Conservation (phyloP, 2,113 vertebrate species). For the Cavia aperea region DNA sequence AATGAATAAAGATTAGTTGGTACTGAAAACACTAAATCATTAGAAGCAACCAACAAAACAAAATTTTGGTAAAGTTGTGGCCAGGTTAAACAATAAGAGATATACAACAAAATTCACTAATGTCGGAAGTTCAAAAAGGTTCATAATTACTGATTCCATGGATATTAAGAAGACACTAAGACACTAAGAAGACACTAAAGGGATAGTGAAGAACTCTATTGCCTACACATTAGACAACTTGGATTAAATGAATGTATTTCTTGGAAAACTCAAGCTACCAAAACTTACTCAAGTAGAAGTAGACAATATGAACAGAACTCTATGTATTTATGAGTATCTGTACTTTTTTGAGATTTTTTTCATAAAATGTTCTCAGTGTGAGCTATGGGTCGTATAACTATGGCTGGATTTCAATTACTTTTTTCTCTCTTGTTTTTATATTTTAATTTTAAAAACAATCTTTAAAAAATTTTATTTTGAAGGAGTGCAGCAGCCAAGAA, state of each 20-base stretch:
- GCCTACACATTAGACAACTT: not conserved
- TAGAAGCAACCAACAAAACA: not conserved
- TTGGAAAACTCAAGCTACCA: not conserved
- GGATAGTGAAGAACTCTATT: not conserved
- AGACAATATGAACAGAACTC: not conserved
- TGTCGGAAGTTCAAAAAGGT: not conserved
- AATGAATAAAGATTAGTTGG: not conserved
- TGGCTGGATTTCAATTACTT: not conserved
- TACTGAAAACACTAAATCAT: not conserved
- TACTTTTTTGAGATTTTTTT: not conserved
- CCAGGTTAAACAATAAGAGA: not conserved
- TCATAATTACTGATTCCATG: not conserved
- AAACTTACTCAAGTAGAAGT: not conserved
- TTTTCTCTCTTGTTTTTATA: not conserved
- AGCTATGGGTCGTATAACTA: not conserved
- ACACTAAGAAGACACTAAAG: not conserved
- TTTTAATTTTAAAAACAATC: not conserved
- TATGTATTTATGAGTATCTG: not conserved
- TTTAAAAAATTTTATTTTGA: too few species aligned
- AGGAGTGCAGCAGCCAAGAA: too few species aligned
- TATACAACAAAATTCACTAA: not conserved
- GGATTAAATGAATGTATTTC: not conserved
- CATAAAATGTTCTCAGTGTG: not conserved
- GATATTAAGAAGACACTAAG: not conserved
- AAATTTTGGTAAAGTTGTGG: not conserved